These are phyloP conservation scores for Microplitis mediator DNA, from an alignment of 1,140 invertebrate species.

Conservation along the genomic window DNA sequence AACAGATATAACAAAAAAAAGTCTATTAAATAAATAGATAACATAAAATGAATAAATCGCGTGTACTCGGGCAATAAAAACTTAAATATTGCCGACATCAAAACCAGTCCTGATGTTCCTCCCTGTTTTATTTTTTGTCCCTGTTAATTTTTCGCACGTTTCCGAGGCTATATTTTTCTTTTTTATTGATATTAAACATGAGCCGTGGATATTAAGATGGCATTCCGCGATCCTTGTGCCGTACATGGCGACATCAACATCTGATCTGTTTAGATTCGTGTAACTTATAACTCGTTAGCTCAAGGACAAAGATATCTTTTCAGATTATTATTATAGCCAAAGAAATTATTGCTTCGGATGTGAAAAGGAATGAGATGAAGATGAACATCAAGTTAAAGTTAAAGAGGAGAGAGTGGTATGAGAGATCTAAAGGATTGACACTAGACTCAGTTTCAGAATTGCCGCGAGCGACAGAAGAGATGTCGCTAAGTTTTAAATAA, in stretches of 20 bases:
- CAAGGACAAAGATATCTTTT: background rate
- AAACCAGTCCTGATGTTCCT: conserved; percentile 16
- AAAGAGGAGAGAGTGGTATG: no score
- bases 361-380: no score
- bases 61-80: background rate
- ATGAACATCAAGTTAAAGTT: no score
- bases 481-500: no score
- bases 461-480: no score
- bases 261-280: background rate
- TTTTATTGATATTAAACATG: conserved; percentile 11
- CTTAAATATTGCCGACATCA: conserved; percentile 3
- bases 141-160: background rate
- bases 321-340: background rate
- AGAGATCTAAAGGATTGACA: no score
- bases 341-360: no score
- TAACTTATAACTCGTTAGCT: conserved; percentile 11
- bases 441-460: background rate
- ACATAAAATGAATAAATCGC: background rate
- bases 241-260: conserved; percentile 8
- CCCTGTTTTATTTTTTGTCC: background rate
- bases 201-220: conserved; percentile 1
- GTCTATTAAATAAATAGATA: background rate
- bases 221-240: background rate
- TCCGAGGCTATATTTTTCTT: background rate
- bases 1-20: background rate